Percentiles rank a stretch among this genome's conserved stretches.
These are phyloP conservation scores for Seira musarum DNA, from an alignment of 2,888 invertebrate genomes.

Conservation along the genomic window DNA sequence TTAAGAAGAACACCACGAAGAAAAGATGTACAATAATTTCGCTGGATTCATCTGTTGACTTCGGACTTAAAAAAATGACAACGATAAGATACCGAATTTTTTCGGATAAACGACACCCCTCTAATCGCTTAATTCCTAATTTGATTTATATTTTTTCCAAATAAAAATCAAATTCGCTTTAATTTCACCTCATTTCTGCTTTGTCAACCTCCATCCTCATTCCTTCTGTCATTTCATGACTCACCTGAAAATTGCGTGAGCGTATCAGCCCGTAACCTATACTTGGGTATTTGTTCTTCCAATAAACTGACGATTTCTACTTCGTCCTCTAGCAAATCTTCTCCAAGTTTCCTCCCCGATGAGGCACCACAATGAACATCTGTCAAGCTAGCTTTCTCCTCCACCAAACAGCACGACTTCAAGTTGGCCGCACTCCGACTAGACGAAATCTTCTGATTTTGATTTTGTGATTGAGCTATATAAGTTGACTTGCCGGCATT, in stretches of 20 bases:
- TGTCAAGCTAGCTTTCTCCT: slow-evolving; percentile 62
- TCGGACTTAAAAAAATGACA: no score
- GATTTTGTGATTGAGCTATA: slow-evolving; percentile 29
- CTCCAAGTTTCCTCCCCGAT: slow-evolving; percentile 74
- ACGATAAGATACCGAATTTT: no score
- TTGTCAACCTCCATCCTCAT: no score
- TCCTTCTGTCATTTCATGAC: no score
- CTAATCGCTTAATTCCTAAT: background rate
- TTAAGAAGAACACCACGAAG: no score
- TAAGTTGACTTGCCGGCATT: slow-evolving; percentile 56
- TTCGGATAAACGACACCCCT: no score
- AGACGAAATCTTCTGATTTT: slow-evolving; percentile 29
- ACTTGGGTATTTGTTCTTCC: slow-evolving; percentile 95
- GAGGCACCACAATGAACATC: slow-evolving; percentile 62
- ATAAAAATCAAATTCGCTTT: background rate
- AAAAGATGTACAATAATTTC: no score
- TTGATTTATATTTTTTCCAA: background rate
- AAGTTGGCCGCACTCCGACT: slow-evolving; percentile 67
- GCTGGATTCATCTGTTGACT: no score
- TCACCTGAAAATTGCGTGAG: slow-evolving; percentile 94
- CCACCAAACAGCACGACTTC: slow-evolving; percentile 45
- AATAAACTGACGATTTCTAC: slow-evolving; percentile 96
- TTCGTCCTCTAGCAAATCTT: slow-evolving; percentile 85
- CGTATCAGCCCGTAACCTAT: slow-evolving; percentile 93
- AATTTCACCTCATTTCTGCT: no score